These are phyloP conservation scores for Drosophila ficusphila DNA, from an alignment of 1,140 invertebrate genomes.

Conservation along the genomic window DNA sequence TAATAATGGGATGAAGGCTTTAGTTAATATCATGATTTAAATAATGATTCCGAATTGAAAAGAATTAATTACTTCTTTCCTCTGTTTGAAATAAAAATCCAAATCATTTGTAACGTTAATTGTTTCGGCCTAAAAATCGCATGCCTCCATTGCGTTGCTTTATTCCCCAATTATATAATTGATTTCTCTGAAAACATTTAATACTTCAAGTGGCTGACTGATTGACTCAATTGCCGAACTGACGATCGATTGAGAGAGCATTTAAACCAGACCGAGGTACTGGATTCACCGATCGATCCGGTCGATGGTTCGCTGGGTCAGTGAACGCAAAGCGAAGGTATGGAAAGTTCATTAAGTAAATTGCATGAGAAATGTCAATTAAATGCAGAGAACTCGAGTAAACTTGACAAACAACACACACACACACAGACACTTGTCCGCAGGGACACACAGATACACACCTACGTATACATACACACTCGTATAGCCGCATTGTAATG, in stretches of 20 bases:
- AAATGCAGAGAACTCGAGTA: conserved; percentile 45
- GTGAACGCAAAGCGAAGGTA: conserved; percentile 50
- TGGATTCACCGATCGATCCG: conserved; percentile 7
- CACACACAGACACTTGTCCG: no score
- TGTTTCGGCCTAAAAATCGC: not conserved
- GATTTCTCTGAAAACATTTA: conserved; percentile 18
- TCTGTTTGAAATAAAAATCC: not conserved
- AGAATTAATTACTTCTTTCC: not conserved
- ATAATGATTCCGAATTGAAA: no score
- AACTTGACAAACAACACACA: conserved; percentile 46
- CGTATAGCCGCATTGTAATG: conserved; percentile 16
- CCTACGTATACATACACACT: not conserved
- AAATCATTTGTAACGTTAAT: conserved; percentile 2
- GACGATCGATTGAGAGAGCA: conserved; percentile 23
- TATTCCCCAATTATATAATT: conserved; percentile 28
- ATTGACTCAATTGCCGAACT: conserved; percentile 54
- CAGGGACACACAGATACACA: not conserved
- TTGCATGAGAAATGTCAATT: conserved; percentile 71
- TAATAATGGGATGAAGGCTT: no score
- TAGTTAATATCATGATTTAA: no score
- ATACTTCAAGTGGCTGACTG: conserved; percentile 46
- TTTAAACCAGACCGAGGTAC: not conserved
- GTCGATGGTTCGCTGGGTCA: conserved; percentile 46
- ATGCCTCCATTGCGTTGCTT: not conserved
- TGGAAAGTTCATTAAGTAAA: conserved; percentile 64